Evolutionary conservation across 2,797 vertebrate genomes (phyloP), one percentile per base, ranked within the genome.

Genomic region (Falco concolor): DNA sequence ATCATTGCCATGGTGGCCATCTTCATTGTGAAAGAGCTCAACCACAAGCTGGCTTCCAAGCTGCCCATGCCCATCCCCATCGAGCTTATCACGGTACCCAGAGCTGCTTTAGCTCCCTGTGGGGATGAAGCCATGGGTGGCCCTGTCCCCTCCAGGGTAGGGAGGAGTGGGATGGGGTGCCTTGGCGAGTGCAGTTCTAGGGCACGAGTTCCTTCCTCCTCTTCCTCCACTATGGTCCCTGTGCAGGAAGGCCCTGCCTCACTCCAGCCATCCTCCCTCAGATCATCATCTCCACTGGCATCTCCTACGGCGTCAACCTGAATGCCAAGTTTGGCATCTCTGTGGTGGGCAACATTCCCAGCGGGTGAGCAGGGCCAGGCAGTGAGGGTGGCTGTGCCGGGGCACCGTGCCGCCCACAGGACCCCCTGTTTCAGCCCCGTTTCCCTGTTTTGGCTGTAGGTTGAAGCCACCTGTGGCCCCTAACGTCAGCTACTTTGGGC

Each of bases 271-370:
- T 94, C 84, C 75, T 86, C 88, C 52, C 60, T 7, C 89, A 99
- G 99, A 99, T 99, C 97, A 98, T 99, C 2, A 94, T 98, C 45
- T 99, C 98, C 85, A 99, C 99, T 0, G 96, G 98, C 81, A 98
- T 99, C 89, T 98, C 98, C 74, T 98, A 98, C 1, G 98, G 98
- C 1, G 95, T 96, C 17, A 52, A 95, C 45, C 97, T 99, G 64
- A 97, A 98, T 1, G 45, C 47, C 42, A 98, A 95, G 81, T 99
- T 98, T 95, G 94, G 93, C 8, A 97, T 99, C 95, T 98, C 98
- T 1, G 98, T 99, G 38, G 99, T 99, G 92, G 99, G 99, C 70
- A 83, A 98, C 77, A 99, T 99, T 90, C 99, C 99, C 28, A 98
- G 98, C 17, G 99, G 99, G 99, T 99, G 86, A 98, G 99, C 40